A percentile compares a stretch with the other conserved stretches of the same genome.
Evolutionary conservation across 2,888 invertebrate genomes (phyloP).

Genomic region (Aquatica leii): DNA sequence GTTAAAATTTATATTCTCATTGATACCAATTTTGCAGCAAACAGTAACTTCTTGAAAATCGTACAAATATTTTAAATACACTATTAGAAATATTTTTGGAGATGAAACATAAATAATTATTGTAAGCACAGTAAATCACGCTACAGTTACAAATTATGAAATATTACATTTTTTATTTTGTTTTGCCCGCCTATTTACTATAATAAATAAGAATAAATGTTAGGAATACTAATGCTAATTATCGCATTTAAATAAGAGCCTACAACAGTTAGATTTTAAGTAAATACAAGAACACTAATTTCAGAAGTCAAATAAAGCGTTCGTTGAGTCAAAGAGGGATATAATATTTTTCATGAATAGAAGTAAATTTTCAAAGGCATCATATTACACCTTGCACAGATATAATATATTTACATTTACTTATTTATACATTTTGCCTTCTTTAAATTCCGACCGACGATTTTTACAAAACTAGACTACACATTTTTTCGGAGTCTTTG

Average conservation of each 20-base stretch:
- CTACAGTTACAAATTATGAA: too few relatives aligned
- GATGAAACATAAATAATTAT: too few relatives aligned
- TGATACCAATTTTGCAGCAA: too few relatives aligned
- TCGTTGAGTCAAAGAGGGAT: slow-evolving; percentile 1
- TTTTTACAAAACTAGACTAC: background rate
- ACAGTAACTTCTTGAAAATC: too few relatives aligned
- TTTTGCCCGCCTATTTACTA: too few relatives aligned
- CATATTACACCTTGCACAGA: slow-evolving; percentile 16
- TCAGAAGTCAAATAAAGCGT: slow-evolving; percentile 6
- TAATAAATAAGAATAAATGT: background rate
- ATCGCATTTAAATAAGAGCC: background rate
- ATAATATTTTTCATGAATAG: slow-evolving; percentile 23
- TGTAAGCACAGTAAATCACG: too few relatives aligned
- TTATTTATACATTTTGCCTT: slow-evolving; percentile 5
- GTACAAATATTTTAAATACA: too few relatives aligned
- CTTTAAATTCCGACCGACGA: background rate
- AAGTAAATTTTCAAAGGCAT: slow-evolving; percentile 19
- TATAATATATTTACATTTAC: slow-evolving; percentile 12
- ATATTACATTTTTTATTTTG: too few relatives aligned
- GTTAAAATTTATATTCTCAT: too few relatives aligned
- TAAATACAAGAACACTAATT: slow-evolving; percentile 10
- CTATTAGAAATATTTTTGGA: too few relatives aligned
- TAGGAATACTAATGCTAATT: background rate
- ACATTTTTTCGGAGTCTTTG: too few relatives aligned
- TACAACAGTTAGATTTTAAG: background rate